Evolutionary conservation across 2,113 vertebrate species (phyloP).

Genomic region (Apistogramma diplotaenia): DNA sequence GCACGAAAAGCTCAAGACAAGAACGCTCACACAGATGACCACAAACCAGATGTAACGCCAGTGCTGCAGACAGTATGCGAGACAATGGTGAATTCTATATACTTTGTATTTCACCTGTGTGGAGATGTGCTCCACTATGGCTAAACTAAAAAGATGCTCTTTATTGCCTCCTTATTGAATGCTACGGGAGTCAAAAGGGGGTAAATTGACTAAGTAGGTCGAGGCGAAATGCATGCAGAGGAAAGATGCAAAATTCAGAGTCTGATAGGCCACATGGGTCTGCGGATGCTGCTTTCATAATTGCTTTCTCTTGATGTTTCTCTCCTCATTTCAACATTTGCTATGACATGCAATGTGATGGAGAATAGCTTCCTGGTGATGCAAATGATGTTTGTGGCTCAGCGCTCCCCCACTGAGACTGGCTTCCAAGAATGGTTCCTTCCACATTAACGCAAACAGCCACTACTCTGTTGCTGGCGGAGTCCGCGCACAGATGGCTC

Average conservation of each 20-base stretch:
- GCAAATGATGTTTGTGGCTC: conserved; percentile 48
- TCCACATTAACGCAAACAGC: conserved; percentile 41
- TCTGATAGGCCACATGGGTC: conserved; percentile 64
- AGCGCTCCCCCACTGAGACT: conserved; percentile 27
- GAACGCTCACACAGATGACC: background rate
- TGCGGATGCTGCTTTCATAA: conserved; percentile 60
- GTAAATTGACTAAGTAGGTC: conserved; percentile 67
- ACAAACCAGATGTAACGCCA: background rate
- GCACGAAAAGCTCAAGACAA: background rate
- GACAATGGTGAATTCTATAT: conserved; percentile 31
- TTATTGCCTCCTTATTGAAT: conserved; percentile 45
- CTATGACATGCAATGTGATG: conserved; percentile 45
- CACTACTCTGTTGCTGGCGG: conserved; percentile 14
- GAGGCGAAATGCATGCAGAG: conserved; percentile 44
- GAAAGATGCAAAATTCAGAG: conserved; percentile 57
- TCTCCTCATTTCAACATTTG: conserved; percentile 47
- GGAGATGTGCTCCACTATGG: conserved; percentile 8
- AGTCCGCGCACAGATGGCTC: conserved; percentile 28
- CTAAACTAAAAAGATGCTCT: conserved; percentile 18
- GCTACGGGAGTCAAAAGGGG: conserved; percentile 62
- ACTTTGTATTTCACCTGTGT: conserved; percentile 15
- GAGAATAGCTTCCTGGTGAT: conserved; percentile 49
- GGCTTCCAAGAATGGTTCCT: conserved; percentile 41
- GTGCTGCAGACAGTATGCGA: conserved; percentile 2
- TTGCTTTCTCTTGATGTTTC: conserved; percentile 53